Conservation (phyloP, 1,140 invertebrate genomes). For the Temnothorax longispinosus region DNA sequence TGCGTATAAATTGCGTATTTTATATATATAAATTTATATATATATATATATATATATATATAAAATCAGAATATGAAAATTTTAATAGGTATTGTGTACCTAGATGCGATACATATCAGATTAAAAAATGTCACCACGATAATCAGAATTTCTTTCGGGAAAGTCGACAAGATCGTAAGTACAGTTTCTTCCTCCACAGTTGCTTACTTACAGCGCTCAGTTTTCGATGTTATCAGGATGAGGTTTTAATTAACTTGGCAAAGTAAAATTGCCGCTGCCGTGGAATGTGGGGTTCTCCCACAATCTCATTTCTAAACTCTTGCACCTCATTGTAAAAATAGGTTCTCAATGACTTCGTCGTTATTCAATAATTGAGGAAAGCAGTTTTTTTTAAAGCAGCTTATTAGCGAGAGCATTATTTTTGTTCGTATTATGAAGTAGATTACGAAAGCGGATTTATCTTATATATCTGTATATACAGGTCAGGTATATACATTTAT, state of each 20-base stretch:
- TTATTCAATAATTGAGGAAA: constrained; percentile 38
- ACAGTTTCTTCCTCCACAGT: not conserved
- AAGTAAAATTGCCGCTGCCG: constrained; percentile 68
- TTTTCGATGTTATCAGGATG: constrained; percentile 69
- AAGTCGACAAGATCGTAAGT: constrained; percentile 12
- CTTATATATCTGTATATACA: not conserved
- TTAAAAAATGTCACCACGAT: not conserved
- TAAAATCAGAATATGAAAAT: not conserved
- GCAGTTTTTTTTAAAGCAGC: constrained; percentile 45
- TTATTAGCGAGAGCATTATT: constrained; percentile 30
- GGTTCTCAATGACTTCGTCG: constrained; percentile 13
- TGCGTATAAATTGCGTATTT: no score
- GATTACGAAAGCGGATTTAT: not conserved
- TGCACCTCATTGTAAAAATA: constrained; percentile 44
- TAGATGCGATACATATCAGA: not conserved
- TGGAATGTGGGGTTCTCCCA: constrained; percentile 19
- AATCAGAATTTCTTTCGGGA: constrained; percentile 22
- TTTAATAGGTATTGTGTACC: not conserved
- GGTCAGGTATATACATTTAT: no score
- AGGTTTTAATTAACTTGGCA: constrained; percentile 73
- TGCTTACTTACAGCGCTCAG: constrained; percentile 70
- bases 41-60: not conserved
- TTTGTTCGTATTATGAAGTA: not conserved
- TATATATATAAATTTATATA: no score
- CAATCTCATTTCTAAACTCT: constrained; percentile 38